Evolutionary conservation across 2,113 vertebrate species (phyloP), one percentile per base, ranked within the genome.

Genomic region (Entelurus aequoreus): DNA sequence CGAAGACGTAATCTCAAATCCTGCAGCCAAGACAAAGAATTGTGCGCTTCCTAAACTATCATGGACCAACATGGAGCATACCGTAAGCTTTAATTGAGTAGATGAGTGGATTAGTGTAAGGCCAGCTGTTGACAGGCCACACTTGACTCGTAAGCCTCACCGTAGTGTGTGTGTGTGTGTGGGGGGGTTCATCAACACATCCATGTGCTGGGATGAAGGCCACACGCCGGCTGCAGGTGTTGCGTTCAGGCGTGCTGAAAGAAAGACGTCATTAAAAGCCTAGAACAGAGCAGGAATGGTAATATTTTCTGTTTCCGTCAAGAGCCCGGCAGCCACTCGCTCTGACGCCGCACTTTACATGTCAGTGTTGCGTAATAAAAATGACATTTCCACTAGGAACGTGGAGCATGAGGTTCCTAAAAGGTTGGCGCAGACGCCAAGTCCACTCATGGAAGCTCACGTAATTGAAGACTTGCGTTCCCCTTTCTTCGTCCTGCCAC

Each of bases 331-430:
- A 84, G 75, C 68, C 64, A 48, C 53, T 16, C 64, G 8, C 49
- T 72, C 69, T 74, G 73, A 75, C 77, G 65, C 74, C 71, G 63
- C 62, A 57, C 77, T 78, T 28, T 84, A 85, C 80, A 83, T 83
- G 86, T 83, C 82, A 1, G 36, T 5, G 36, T 56, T 56, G 16
- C n/a, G 6, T 56, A 85, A 86, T 81, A 73, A 79, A 63, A 53
- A 38, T 67, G 81, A 82, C 83, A 69, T 78, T 84, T 84, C 70
- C 50, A 60, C 83, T 65, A 80, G 83, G 87, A 87, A 87, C 87
- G 83, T 78, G 79, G 72, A 73, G 71, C 69, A 71, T 14, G 60
- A 70, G 76, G 80, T 77, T 78, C 78, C 54, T 42, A 70, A 80
- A 63, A 75, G 78, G 84, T 81, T 78, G 79, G 73, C 78, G 69